Evolutionary conservation across 64 coral and sea anemone species (phyloP).

Genomic region (Dendronephthya gigantea): DNA sequence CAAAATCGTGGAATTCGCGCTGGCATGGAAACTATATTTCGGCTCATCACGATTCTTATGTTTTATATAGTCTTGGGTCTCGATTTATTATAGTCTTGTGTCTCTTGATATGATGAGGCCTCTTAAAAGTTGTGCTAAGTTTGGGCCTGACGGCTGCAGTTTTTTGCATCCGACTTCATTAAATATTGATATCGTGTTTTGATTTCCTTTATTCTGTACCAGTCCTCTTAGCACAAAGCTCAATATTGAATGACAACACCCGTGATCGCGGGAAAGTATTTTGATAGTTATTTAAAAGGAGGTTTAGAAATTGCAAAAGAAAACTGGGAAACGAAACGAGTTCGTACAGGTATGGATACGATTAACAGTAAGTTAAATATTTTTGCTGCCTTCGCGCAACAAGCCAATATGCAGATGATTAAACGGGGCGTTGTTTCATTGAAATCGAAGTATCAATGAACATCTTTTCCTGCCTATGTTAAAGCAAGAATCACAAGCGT

Average conservation of each 20-base stretch:
- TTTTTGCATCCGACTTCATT: no score
- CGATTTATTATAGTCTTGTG: no score
- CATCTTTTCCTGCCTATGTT: neutral
- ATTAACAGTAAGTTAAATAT: neutral
- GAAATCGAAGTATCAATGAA: neutral
- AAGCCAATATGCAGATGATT: no score
- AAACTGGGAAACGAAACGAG: neutral
- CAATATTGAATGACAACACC: neutral
- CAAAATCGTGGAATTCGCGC: no score
- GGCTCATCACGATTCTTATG: no score
- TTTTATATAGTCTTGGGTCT: no score
- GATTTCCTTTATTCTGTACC: neutral
- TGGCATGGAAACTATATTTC: no score
- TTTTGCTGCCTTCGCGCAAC: neutral
- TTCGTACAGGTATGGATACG: neutral
- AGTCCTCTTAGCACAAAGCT: neutral
- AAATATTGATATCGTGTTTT: neutral
- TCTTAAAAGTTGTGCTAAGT: no score
- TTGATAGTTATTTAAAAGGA: neutral
- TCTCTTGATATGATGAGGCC: no score
- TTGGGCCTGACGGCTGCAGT: no score
- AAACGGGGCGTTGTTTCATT: neutral
- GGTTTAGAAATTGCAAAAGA: neutral
- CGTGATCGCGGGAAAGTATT: neutral
- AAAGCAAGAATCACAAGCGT: neutral